Conservation (phyloP, 2,797 vertebrate genomes). For the Miichthys miiuy region DNA sequence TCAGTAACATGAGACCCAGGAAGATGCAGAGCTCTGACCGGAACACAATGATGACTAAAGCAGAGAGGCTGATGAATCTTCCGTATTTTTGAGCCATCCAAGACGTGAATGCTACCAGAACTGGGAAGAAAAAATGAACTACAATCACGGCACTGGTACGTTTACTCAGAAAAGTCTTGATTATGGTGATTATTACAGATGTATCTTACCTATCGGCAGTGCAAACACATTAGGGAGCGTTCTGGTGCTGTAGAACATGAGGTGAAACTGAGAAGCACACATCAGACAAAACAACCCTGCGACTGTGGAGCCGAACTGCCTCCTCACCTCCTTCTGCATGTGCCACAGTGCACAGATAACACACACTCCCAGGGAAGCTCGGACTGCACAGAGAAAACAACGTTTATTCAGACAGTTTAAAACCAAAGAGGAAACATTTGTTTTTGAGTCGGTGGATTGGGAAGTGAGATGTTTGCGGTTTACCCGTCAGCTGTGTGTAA, state of each 20-base stretch:
- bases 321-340: constrained; percentile 90
- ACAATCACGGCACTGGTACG: neutral
- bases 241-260: constrained; percentile 98
- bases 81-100: constrained; percentile 91
- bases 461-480: neutral
- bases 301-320: constrained; percentile 91
- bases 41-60: constrained; percentile 92
- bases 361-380: constrained; percentile 89
- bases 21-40: constrained; percentile 93
- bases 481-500: constrained; percentile 92
- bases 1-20: constrained; percentile 91
- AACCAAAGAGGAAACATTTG: neutral
- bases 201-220: constrained; percentile 89
- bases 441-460: neutral
- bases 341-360: constrained; percentile 90
- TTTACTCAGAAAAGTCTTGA: neutral
- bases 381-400: constrained; percentile 79
- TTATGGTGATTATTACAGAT: neutral
- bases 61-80: constrained; percentile 91
- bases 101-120: constrained; percentile 89
- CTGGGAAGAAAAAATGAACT: constrained; percentile 74
- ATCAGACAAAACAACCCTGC: constrained; percentile 90
- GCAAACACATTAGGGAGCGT: constrained; percentile 95
- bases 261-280: constrained; percentile 94
- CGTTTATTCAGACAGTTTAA: neutral